Percentiles rank a stretch among this genome's conserved stretches.
Evolutionary conservation across 2,113 vertebrate genomes (phyloP).

Genomic region (Thalassarche chlororhynchos): DNA sequence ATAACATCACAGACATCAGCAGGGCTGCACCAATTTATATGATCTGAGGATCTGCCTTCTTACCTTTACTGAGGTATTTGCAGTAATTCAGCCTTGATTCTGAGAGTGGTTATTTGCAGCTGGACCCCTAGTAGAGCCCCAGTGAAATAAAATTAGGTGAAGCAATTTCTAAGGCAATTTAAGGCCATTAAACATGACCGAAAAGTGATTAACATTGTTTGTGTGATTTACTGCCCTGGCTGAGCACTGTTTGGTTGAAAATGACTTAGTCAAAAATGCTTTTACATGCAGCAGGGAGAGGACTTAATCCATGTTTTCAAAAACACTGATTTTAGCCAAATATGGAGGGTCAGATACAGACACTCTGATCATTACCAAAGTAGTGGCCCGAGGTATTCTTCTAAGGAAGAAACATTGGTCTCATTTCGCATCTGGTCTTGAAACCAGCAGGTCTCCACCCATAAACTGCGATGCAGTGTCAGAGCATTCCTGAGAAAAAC

Average conservation of each 20-base stretch:
- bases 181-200: not conserved
- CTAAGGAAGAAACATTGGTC: not conserved
- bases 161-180: conserved; percentile 26
- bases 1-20: conserved; percentile 24
- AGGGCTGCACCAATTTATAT: not conserved
- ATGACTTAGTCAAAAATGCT: conserved; percentile 12
- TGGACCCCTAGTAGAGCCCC: not conserved
- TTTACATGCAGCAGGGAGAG: not conserved
- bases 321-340: conserved; percentile 5
- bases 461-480: not conserved
- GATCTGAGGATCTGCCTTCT: not conserved
- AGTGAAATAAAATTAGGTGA: conserved; percentile 35
- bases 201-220: conserved; percentile 59
- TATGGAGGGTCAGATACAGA: not conserved
- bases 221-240: conserved; percentile 40
- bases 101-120: not conserved
- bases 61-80: not conserved
- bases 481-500: not conserved
- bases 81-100: conserved; percentile 5
- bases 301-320: conserved; percentile 14
- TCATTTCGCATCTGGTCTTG: not conserved
- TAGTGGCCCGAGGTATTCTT: not conserved
- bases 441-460: not conserved
- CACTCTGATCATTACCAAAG: not conserved
- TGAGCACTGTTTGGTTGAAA: conserved; percentile 35